Conservation (phyloP, 2,113 vertebrate species). For the Upupa epops region DNA sequence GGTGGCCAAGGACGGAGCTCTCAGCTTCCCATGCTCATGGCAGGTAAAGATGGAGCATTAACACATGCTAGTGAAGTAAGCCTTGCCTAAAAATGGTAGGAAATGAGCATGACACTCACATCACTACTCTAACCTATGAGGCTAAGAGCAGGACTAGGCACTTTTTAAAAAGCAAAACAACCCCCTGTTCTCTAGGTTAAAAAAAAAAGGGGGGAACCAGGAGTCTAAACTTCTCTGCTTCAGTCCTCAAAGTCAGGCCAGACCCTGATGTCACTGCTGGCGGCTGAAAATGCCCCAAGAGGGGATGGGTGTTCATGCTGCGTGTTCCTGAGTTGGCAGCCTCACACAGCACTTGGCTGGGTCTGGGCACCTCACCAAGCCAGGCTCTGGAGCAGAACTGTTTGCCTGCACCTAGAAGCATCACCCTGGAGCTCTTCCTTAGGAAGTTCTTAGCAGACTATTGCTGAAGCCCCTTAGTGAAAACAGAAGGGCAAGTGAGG, state of each 20-base stretch:
- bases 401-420: background rate
- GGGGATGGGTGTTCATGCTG: background rate
- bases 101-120: slow-evolving; percentile 3
- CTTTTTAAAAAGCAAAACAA: background rate
- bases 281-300: background rate
- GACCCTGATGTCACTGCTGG: background rate
- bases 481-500: background rate
- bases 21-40: background rate
- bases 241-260: background rate
- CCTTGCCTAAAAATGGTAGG: background rate
- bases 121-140: slow-evolving; percentile 1
- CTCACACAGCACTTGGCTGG: background rate
- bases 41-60: slow-evolving; percentile 27
- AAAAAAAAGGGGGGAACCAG: background rate
- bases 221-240: background rate
- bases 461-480: background rate
- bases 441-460: background rate
- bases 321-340: background rate
- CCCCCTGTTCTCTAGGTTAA: background rate
- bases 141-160: slow-evolving; percentile 39
- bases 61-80: background rate
- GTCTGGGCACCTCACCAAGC: background rate
- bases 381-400: background rate
- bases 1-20: background rate
- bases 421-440: background rate